phyloP scores from a whole-genome alignment of 2,113 vertebrate genomes.

The Syngnathoides biaculeatus region DNA sequence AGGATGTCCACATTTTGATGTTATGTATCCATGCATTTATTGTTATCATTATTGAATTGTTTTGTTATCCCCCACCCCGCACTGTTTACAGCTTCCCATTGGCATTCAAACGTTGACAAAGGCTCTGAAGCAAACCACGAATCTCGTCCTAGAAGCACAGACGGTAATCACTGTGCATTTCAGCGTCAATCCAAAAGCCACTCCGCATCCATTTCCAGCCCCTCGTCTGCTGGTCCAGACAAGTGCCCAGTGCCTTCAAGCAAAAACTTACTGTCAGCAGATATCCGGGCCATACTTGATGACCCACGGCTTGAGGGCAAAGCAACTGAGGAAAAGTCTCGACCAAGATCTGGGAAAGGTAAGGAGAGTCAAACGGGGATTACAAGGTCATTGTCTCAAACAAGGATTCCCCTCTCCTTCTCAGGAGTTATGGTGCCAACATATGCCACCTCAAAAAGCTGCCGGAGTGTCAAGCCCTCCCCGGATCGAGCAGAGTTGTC shows the following conservation, averaged over 20 bases:
- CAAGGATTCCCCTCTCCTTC: conserved; percentile 47
- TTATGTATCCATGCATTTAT: not conserved
- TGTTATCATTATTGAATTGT: not conserved
- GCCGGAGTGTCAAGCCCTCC: conserved; percentile 79
- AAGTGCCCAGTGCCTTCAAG: conserved; percentile 45
- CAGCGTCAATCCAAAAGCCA: conserved; percentile 51
- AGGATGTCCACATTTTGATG: not conserved
- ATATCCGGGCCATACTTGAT: conserved; percentile 88
- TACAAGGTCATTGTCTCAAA: conserved; percentile 58
- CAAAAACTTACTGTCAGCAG: conserved; percentile 80
- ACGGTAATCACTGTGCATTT: conserved; percentile 33
- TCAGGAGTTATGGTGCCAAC: conserved; percentile 23
- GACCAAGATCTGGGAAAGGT: conserved; percentile 48
- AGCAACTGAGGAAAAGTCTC: conserved; percentile 34
- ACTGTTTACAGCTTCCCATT: conserved; percentile 46
- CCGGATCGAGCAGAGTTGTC: conserved; percentile 73
- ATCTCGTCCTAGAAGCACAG: conserved; percentile 65
- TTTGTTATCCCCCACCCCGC: not conserved
- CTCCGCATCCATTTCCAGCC: conserved; percentile 12
- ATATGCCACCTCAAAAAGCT: conserved; percentile 36
- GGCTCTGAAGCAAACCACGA: conserved; percentile 61
- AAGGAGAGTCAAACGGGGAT: conserved; percentile 45
- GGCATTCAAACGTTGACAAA: conserved; percentile 74
- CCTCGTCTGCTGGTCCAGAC: conserved; percentile 26
- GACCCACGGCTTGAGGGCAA: conserved; percentile 83